phyloP scores from a whole-genome alignment of 2,888 invertebrate genomes.

The Eulithis prunata region DNA sequence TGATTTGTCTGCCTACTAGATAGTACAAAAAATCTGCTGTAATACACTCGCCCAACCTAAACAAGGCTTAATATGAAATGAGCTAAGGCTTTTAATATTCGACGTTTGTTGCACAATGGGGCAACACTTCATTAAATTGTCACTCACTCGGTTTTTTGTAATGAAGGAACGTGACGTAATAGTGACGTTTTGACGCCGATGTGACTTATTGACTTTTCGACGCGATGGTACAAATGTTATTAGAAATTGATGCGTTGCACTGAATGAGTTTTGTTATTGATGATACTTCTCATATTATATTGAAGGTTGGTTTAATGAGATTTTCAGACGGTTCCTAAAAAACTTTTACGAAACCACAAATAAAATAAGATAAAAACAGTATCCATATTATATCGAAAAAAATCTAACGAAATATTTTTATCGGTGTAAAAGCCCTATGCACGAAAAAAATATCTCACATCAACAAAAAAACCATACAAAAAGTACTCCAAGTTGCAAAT shows the following conservation, averaged over 20 bases:
- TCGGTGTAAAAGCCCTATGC: too few relatives aligned
- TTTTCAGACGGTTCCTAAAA: background rate
- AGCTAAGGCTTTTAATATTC: constrained; percentile 67
- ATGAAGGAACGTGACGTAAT: constrained; percentile 56
- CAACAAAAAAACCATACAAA: constrained; percentile 1
- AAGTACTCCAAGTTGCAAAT: constrained; percentile 28
- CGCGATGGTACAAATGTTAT: constrained; percentile 37
- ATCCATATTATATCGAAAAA: background rate
- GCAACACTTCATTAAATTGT: constrained; percentile 80
- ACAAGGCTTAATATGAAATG: constrained; percentile 23
- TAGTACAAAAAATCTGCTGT: too few relatives aligned
- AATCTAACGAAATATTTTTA: background rate
- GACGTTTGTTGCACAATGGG: constrained; percentile 75
- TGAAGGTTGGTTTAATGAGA: background rate
- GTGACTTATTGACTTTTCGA: constrained; percentile 58
- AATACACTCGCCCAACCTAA: constrained; percentile 4
- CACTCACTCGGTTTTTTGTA: constrained; percentile 68
- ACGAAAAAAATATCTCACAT: background rate
- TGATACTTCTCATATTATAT: background rate
- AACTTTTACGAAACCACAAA: too few relatives aligned
- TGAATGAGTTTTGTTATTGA: constrained; percentile 6
- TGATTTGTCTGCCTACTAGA: too few relatives aligned
- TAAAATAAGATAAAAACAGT: too few relatives aligned
- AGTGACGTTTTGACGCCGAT: constrained; percentile 51
- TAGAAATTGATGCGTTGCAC: constrained; percentile 16